Evolutionary conservation across 2,797 vertebrate genomes (phyloP), one percentile per base, ranked within the genome.

Genomic region (Moxostoma hubbsi): DNA sequence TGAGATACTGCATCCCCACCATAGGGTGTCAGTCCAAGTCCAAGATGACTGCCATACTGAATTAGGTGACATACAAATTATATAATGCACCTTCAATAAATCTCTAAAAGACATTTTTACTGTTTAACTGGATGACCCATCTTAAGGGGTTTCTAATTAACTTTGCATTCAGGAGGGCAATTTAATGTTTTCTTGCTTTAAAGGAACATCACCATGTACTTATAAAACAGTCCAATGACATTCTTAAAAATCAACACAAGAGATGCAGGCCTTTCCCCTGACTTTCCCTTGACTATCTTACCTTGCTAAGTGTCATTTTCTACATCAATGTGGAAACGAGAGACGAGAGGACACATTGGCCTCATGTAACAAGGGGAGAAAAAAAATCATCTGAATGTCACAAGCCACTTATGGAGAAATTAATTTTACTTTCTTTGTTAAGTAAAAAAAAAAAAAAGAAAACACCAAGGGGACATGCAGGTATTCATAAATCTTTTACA

Each of bases 211-310:
- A 83, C 88, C 77, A 24, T 24, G 1, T 78, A 77, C 82, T 92
- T 92, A 89, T 86, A 77, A 87, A 74, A 53, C 75, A 79, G 84
- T 81, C n/a, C 86, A 86, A 69, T 24, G 83, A 85, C 87, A 90
- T 90, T 88, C 89, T 90, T 92, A 89, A 90, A 90, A 88, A 91
- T 92, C 90, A 88, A 91, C 88, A 87, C 86, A 24, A 83, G 87
- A 85, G 82, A n/a, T 8, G 46, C n/a, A 78, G 67, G 57, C 70
- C 76, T 70, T 45, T 70, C 67, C 50, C 71, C 12, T 72, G 85
- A 71, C 76, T 70, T 45, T 70, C 67, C 50, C 71, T 11, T 72
- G 85, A 71, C 86, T 89, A 88, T 86, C 82, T 73, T 24, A 83
- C 71, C 76, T 81, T 9, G 51, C 51, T 65, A 46, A 55, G 68